Evolutionary conservation across 2,113 vertebrate genomes (phyloP).

Genomic region (Carlito syrichta): DNA sequence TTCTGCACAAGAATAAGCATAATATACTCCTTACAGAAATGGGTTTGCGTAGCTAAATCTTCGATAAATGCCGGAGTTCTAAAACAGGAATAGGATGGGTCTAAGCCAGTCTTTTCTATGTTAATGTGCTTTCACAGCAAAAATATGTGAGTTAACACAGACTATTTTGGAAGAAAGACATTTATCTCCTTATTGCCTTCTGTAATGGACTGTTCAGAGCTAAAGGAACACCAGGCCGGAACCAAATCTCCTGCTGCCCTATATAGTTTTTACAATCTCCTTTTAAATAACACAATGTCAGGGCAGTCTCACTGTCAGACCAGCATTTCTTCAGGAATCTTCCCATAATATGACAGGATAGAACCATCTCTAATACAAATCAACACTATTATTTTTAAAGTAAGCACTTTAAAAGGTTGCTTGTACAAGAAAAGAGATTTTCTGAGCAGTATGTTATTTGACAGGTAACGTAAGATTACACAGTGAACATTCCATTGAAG

Average conservation of each 20-base stretch:
- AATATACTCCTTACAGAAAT: slow-evolving; percentile 19
- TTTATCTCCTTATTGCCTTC: slow-evolving; percentile 81
- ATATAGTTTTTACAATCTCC: slow-evolving; percentile 80
- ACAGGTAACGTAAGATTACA: slow-evolving; percentile 69
- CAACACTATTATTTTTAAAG: slow-evolving; percentile 77
- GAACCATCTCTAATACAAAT: slow-evolving; percentile 79
- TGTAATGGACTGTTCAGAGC: slow-evolving; percentile 78
- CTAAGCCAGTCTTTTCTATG: slow-evolving; percentile 68
- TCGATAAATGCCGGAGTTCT: not conserved
- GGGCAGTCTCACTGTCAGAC: slow-evolving; percentile 75
- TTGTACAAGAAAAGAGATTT: slow-evolving; percentile 72
- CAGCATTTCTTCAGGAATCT: slow-evolving; percentile 74
- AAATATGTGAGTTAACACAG: slow-evolving; percentile 78
- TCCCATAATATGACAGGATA: slow-evolving; percentile 67
- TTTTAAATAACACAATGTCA: slow-evolving; percentile 79
- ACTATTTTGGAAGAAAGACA: slow-evolving; percentile 71
- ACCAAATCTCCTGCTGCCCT: slow-evolving; percentile 81
- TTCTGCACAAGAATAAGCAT: slow-evolving; percentile 1
- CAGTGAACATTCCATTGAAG: slow-evolving; percentile 53
- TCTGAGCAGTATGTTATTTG: slow-evolving; percentile 65
- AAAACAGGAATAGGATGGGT: slow-evolving; percentile 31
- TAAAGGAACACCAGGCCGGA: slow-evolving; percentile 75
- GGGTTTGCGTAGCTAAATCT: slow-evolving; percentile 56
- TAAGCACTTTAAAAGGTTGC: slow-evolving; percentile 74
- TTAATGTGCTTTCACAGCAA: slow-evolving; percentile 76